Percentiles rank a stretch among this genome's conserved stretches.
phyloP scores from a whole-genome alignment of 2,113 vertebrate genomes.

The Sclerurus mexicanus region DNA sequence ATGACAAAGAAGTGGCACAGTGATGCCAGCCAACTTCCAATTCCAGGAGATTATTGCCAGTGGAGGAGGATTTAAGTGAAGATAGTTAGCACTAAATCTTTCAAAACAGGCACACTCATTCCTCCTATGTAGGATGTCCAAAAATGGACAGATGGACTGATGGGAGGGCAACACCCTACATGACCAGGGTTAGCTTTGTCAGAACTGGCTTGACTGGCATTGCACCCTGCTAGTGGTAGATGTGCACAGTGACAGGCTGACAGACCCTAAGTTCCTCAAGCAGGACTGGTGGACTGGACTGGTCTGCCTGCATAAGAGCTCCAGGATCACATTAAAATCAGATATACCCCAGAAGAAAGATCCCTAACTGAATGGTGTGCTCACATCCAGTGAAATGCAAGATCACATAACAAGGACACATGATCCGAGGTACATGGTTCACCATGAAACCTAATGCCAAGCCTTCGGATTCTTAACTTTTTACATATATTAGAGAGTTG shows the following conservation, averaged over 20 bases:
- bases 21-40: background rate
- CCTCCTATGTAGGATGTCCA: background rate
- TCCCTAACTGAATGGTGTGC: accelerated
- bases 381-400: background rate
- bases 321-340: background rate
- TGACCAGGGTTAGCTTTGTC: background rate
- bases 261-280: background rate
- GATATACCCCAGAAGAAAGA: background rate
- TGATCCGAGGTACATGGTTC: background rate
- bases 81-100: background rate
- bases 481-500: background rate
- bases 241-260: background rate
- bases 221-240: accelerated
- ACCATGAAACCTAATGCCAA: background rate
- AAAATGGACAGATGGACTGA: background rate
- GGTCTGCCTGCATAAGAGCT: accelerated
- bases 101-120: background rate
- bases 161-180: background rate
- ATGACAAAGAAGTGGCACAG: background rate
- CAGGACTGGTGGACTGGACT: background rate
- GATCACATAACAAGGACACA: accelerated
- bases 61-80: background rate
- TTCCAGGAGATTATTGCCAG: background rate
- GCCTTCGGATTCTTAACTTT: background rate
- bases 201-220: background rate